A percentile compares a stretch with the other conserved stretches of the same genome.
Evolutionary conservation across 2,113 vertebrate species (phyloP).

Genomic region (Morone chrysops): DNA sequence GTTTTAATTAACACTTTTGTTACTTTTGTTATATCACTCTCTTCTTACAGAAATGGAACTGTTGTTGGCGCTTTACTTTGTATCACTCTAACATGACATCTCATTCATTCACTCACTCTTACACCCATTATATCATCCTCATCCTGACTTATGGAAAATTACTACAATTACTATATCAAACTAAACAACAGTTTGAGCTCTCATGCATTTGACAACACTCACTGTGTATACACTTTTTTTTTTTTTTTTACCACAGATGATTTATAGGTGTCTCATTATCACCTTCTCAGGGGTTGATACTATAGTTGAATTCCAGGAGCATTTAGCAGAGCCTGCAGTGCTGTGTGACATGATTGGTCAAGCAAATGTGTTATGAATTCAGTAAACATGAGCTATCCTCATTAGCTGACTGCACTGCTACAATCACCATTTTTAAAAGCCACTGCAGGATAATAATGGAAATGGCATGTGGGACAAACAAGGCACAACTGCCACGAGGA

Average conservation of each 20-base stretch:
- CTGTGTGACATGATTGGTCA: slow-evolving; percentile 13
- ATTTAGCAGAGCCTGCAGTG: background rate
- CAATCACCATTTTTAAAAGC: slow-evolving; percentile 10
- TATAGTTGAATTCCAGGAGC: background rate
- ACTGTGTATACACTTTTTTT: no score
- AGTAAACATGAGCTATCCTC: slow-evolving; percentile 30
- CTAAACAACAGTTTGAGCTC: slow-evolving; percentile 2
- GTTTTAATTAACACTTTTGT: slow-evolving; percentile 1
- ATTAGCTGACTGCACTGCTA: slow-evolving; percentile 25
- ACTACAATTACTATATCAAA: background rate
- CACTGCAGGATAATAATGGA: slow-evolving; percentile 35
- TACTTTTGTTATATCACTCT: background rate
- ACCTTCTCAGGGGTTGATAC: background rate
- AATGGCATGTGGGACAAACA: background rate
- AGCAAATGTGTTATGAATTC: slow-evolving; percentile 18
- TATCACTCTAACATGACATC: background rate
- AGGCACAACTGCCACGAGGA: background rate
- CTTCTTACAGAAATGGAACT: background rate
- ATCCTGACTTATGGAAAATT: background rate
- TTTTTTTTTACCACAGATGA: background rate
- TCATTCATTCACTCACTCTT: no score
- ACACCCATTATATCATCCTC: background rate
- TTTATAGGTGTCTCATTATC: background rate
- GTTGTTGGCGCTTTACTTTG: background rate
- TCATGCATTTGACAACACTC: background rate